A percentile compares a stretch with the other conserved stretches of the same genome.
Evolutionary conservation across 2,113 vertebrate genomes (phyloP).

Genomic region (Synchiropus splendidus): DNA sequence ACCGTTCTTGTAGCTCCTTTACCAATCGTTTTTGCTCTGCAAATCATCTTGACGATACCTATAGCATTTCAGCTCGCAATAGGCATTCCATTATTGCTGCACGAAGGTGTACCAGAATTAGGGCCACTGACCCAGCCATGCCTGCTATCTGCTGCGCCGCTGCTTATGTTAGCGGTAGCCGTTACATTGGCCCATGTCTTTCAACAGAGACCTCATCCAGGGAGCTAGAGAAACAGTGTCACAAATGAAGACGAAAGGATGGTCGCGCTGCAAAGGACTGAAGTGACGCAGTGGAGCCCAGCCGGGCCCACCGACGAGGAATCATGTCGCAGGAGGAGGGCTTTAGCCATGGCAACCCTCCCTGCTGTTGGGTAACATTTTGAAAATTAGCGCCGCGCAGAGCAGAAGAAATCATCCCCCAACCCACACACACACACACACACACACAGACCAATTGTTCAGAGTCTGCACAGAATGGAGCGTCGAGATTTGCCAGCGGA

Average conservation of each 20-base stretch:
- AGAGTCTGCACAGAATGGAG: conserved; percentile 40
- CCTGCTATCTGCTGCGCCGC: no score
- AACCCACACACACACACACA: conserved; percentile 29
- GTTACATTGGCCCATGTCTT: no score
- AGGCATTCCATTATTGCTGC: no score
- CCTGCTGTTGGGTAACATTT: conserved; percentile 44
- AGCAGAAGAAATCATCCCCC: conserved; percentile 29
- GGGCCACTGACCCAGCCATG: no score
- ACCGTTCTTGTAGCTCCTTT: no score
- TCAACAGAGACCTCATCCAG: not conserved
- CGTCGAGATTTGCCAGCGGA: conserved; percentile 19
- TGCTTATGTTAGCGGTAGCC: no score
- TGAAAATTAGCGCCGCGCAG: conserved; percentile 40
- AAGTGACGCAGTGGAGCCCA: conserved; percentile 9
- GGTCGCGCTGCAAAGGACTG: conserved; percentile 10
- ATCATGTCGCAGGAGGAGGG: conserved; percentile 40
- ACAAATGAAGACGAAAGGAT: not conserved
- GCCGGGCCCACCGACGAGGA: conserved; percentile 1
- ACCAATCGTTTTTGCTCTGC: no score
- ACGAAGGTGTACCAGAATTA: no score
- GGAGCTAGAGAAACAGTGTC: not conserved
- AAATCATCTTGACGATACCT: no score
- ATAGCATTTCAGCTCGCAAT: no score
- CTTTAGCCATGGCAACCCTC: conserved; percentile 63
- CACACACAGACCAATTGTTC: conserved; percentile 47